Base-by-base conservation (phyloP, 2,797 vertebrate species). In the Thamnophis elegans region DNA sequence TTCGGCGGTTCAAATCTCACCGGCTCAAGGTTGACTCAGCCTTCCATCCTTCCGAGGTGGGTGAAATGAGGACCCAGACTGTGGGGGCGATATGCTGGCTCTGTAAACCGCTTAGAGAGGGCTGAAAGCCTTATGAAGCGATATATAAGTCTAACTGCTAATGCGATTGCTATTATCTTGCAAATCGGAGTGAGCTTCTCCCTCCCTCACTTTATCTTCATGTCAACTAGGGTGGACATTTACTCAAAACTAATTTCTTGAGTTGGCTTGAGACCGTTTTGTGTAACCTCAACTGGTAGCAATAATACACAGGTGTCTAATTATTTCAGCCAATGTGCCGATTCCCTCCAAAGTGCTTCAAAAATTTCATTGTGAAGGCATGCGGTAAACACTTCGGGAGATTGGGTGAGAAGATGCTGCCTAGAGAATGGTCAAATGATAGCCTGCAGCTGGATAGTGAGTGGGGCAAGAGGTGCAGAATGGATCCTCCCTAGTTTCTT, bases 301-400 rank as follows among this genome's bases (percentile, higher is more conserved):
- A 7, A 32, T 58, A 88, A 92, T 86, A 92, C 18, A 87, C 0
- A 2, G 42, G 73, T 18, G 92, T 87, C 56, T 89, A 85, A 91
- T 85, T 91, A 16, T 56, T 93, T 78, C 16, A 60, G 54, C 89
- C 91, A 25, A 0, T 26, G 92, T 87, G 91, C n/a, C 85, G 92
- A 94, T 93, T 7, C 91, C 93, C 92, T 93, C 10, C 25, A 68
- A 78, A 82, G 10, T 82, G 47, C 73, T 47, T 12, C 47, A 82
- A 82, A 47, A 22, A 82, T 82, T 47, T 47, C 14, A 36, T 73
- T 18, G 16, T 73, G 65, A 73, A 18, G 65, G n/a, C n/a, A 73
- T 9, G n/a, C 36, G 65, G 14, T 18, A 18, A 65, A 65, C 14
- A 73, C n/a, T 73, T 73, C 18, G 65, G 65, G 6, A 18, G 65